phyloP scores from a whole-genome alignment of 2,888 invertebrate genomes.

The Flexamia atlantica region DNA sequence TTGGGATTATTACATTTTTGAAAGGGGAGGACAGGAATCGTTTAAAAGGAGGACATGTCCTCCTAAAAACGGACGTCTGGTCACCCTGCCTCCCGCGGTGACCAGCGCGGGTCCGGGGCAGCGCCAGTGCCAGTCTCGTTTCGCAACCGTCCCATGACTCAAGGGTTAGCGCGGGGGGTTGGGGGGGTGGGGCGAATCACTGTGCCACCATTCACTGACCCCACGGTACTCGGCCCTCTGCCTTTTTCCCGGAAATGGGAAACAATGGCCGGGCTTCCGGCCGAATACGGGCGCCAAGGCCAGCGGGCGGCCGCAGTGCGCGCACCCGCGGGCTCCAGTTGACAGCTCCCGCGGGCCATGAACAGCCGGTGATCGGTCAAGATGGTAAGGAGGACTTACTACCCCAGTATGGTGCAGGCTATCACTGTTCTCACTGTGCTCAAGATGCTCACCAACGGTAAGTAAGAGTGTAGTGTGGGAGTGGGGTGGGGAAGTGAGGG shows the following conservation, averaged over 20 bases:
- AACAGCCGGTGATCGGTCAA: conserved; percentile 72
- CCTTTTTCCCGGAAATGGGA: conserved; percentile 76
- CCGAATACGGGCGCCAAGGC: conserved; percentile 66
- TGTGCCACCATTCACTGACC: conserved; percentile 74
- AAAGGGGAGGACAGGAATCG: no score
- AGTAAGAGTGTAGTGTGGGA: conserved; percentile 68
- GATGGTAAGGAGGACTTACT: conserved; percentile 79
- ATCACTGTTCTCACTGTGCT: conserved; percentile 90
- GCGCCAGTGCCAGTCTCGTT: background rate
- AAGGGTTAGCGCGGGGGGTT: background rate
- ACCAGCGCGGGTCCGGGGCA: background rate
- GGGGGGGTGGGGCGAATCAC: conserved; percentile 19
- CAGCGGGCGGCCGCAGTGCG: conserved; percentile 62
- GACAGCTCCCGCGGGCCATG: conserved; percentile 61
- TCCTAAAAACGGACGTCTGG: no score
- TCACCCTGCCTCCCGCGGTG: background rate
- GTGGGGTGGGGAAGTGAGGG: background rate
- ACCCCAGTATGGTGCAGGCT: conserved; percentile 87
- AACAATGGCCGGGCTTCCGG: conserved; percentile 74
- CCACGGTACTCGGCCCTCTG: conserved; percentile 71
- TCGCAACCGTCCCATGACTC: conserved; percentile 53
- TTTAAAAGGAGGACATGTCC: no score
- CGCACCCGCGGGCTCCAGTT: conserved; percentile 48
- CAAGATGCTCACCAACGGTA: conserved; percentile 90
- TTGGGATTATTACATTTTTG: no score